Conservation (phyloP, 2,888 invertebrate genomes). For the Habroteleia sp. region DNA sequence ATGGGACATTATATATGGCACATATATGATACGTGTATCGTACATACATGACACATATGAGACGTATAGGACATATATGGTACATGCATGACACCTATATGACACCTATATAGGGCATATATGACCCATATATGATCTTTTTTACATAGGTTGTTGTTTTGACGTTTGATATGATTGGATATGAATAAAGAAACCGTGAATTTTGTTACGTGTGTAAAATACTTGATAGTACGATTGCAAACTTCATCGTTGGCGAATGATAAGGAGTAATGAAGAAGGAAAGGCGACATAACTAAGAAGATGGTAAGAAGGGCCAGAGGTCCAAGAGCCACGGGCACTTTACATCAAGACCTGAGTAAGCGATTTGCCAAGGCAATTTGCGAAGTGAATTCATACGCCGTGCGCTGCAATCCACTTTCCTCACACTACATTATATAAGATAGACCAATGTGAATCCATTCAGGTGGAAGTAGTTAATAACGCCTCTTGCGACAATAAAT, state of each 20-base stretch:
- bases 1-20: too few relatives aligned
- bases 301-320: conserved; percentile 44
- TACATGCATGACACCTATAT: too few relatives aligned
- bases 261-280: conserved; percentile 43
- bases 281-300: conserved; percentile 52
- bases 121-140: too few relatives aligned
- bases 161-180: too few relatives aligned
- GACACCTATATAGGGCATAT: too few relatives aligned
- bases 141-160: too few relatives aligned
- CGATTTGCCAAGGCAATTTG: conserved; percentile 68
- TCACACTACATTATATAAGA: conserved; percentile 48
- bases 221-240: conserved; percentile 12
- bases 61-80: too few relatives aligned
- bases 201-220: too few relatives aligned
- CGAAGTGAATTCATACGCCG: conserved; percentile 64
- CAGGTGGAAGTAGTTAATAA: conserved; percentile 71
- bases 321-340: conserved; percentile 54
- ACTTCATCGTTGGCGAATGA: conserved; percentile 27
- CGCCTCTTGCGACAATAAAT: conserved; percentile 49
- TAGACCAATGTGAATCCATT: conserved; percentile 61
- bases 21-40: too few relatives aligned
- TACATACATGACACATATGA: too few relatives aligned
- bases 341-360: conserved; percentile 58
- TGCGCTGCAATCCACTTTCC: conserved; percentile 62
- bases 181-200: too few relatives aligned